Conservation (phyloP, 23 tunicate genomes). For the Oikopleura albicans region DNA sequence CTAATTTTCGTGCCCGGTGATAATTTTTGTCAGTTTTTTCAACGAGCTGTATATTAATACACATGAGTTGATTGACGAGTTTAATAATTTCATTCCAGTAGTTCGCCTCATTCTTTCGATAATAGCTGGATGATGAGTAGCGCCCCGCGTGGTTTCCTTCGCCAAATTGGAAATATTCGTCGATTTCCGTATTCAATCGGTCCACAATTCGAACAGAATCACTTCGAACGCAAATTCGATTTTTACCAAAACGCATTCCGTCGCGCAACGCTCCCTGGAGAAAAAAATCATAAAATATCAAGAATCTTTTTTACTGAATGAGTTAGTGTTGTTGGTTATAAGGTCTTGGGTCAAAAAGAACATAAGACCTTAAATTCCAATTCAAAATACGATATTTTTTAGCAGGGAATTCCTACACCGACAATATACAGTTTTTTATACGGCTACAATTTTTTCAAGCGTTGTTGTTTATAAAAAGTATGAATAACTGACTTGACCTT, state of each 20-base stretch:
- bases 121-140: not conserved
- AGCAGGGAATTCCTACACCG: too few relatives aligned
- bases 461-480: too few relatives aligned
- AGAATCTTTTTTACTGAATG: too few relatives aligned
- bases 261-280: constrained; percentile 13
- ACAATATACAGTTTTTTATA: too few relatives aligned
- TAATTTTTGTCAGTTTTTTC: constrained; percentile 14
- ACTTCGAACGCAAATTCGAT: not conserved
- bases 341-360: too few relatives aligned
- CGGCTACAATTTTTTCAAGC: too few relatives aligned
- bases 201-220: not conserved
- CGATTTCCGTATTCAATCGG: not conserved
- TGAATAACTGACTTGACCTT: too few relatives aligned
- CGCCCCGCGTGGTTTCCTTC: not conserved
- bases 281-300: too few relatives aligned
- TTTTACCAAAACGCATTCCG: not conserved
- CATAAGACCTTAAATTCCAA: too few relatives aligned
- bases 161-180: not conserved
- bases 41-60: not conserved
- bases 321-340: too few relatives aligned
- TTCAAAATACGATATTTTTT: too few relatives aligned
- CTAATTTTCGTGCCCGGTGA: constrained; percentile 13
- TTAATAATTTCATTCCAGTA: not conserved
- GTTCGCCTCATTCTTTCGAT: not conserved
- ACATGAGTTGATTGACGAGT: not conserved